Evolutionary conservation across 2,797 vertebrate species (phyloP).

Genomic region (Hypotaenidia okinawae): DNA sequence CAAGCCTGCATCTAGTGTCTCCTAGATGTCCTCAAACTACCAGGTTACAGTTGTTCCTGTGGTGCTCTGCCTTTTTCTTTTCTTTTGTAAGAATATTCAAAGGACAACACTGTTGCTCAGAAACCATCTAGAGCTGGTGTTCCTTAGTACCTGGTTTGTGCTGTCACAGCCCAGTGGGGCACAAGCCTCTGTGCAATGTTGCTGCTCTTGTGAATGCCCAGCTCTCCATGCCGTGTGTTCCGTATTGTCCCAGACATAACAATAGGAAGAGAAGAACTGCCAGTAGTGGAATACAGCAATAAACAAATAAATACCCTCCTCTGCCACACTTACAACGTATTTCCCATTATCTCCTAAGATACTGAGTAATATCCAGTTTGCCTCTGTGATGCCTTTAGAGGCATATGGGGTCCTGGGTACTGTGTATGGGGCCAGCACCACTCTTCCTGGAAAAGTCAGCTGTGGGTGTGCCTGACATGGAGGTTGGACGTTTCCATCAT

Average conservation of each 20-base stretch:
- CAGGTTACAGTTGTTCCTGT: background rate
- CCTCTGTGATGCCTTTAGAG: background rate
- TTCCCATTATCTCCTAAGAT: background rate
- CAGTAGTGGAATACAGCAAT: background rate
- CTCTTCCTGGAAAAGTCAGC: background rate
- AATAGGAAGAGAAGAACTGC: background rate
- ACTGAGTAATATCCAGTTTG: background rate
- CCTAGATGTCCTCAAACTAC: background rate
- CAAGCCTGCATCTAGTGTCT: background rate
- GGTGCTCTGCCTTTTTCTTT: background rate
- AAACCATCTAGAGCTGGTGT: background rate
- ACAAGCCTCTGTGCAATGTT: background rate
- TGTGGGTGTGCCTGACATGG: background rate
- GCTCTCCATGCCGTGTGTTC: background rate
- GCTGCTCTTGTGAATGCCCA: background rate
- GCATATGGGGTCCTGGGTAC: fast-evolving
- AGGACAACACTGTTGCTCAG: background rate
- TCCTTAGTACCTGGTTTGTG: background rate
- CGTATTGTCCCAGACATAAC: background rate
- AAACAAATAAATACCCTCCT: background rate
- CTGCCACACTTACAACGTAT: background rate
- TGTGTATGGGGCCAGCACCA: background rate
- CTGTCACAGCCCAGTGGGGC: background rate
- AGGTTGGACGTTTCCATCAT: background rate
- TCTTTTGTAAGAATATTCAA: background rate